Base-by-base conservation (phyloP, 2,113 vertebrate species). In the Vicugna pacos region DNA sequence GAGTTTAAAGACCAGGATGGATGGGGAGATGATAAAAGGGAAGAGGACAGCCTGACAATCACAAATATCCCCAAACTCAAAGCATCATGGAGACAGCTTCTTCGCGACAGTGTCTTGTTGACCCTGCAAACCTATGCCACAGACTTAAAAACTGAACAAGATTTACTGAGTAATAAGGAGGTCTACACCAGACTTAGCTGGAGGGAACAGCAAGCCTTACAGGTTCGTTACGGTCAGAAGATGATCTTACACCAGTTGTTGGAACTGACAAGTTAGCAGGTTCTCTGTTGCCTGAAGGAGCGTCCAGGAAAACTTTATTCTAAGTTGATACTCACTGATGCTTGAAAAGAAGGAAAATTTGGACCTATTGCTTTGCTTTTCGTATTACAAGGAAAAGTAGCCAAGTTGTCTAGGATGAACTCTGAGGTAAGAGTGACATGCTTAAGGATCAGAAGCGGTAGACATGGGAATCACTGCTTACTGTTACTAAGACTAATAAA, bases 171-270 rank as follows among this genome's bases (percentile, higher is more conserved):
- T 16, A 97, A 99, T 54, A 69, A 97, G 38, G 98, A 94, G 7
- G 97, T 87, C 3, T 98, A 99, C 0, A 72, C 93, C 20, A 96
- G 95, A 38, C 98, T 99, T 88, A 98, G 97, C 91, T 96, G 90
- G 79, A 98, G 99, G 85, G 99, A 99, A 97, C 98, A 98, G 94
- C 98, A 98, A 14, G 99, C 99, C 0, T 97, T 99, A 96, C 99
- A 99, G 0, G 99, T 99, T 56, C 99, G 99, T 54, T 99, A 99
- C 0, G 99, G 99, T 5, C 99, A 99, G 98, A 99, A 99, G 90
- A 98, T 84, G 96, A 99, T 99, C 96, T 92, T 99, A 93, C 93
- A 98, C 38, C 98, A 97, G 73, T 83, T 99, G 62, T 92, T 99
- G 28, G 98, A 99, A 91, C 97, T 99, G 95, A 98, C 99, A 30